phyloP scores from a whole-genome alignment of 2,797 vertebrate species.

The Eurystomus glaucurus region DNA sequence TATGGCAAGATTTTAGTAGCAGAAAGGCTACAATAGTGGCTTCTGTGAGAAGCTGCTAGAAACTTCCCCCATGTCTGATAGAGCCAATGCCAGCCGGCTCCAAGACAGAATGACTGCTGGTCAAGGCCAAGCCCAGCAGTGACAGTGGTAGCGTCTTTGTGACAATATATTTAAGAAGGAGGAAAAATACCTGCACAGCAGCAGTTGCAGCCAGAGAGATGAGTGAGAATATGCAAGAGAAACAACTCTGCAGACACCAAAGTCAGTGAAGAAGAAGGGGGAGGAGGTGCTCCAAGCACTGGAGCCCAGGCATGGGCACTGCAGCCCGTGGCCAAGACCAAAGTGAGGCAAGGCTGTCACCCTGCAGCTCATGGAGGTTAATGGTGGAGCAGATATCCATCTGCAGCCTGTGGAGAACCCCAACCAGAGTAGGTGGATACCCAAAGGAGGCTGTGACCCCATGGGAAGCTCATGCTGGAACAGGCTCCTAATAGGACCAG shows the following conservation, averaged over 20 bases:
- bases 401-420: background rate
- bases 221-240: background rate
- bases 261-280: background rate
- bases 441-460: background rate
- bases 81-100: background rate
- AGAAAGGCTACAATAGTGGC: background rate
- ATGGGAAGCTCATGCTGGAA: too few relatives aligned
- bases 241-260: background rate
- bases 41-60: background rate
- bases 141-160: fast-evolving
- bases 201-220: background rate
- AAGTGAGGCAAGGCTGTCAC: too few relatives aligned
- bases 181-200: background rate
- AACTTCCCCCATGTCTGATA: fast-evolving
- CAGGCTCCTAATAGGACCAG: background rate
- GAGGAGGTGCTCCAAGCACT: background rate
- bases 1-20: fast-evolving
- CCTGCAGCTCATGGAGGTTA: background rate
- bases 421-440: background rate
- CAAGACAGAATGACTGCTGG: fast-evolving
- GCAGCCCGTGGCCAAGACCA: background rate
- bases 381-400: background rate
- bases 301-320: background rate
- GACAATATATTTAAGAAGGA: background rate
- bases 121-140: background rate